Evolutionary conservation across 2,888 invertebrate species (phyloP), one percentile per base, ranked within the genome.

Genomic region (Phytoseiulus persimilis): DNA sequence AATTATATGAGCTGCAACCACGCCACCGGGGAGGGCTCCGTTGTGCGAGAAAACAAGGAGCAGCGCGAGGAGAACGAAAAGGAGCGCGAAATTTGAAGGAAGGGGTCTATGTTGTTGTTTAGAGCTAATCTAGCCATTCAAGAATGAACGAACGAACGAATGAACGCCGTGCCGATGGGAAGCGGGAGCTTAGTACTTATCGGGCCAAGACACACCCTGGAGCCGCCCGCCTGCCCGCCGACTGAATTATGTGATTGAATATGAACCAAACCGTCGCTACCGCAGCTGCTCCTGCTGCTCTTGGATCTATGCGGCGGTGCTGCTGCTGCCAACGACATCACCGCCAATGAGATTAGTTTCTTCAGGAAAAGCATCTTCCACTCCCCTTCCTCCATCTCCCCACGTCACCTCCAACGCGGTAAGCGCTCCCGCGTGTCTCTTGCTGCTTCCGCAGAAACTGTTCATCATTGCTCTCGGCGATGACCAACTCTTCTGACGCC

Each of bases 21-120:
- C n/a, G n/a, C n/a, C n/a, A n/a, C n/a, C n/a, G n/a, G n/a, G n/a
- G n/a, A n/a, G n/a, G n/a, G n/a, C n/a, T n/a, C n/a, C n/a, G n/a
- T n/a, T n/a, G n/a, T n/a, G n/a, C n/a, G n/a, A n/a, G n/a, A n/a
- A n/a, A n/a, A n/a, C n/a, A 28, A 14, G 1, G 65, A 65, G 65
- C 65, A 65, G 28, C 65, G 18, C 28, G 65, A 14, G 65, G 65
- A 65, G 9, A 14, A 65, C 65, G 65, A 28, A 65, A 65, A 65
- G 65, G 65, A 65, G 65, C 65, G 18, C 65, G 65, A 65, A 65
- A 65, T 65, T 14, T 65, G 65, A 28, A 11, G 65, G 65, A 65
- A 65, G 65, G 65, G 87, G 87, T 39, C 45, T 33, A 39, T 87
- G 87, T 87, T 87, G 87, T 87, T 87, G 87, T 87, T 87, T 87